Evolutionary conservation across 1,140 invertebrate species (phyloP).

Genomic region (Myzus persicae): DNA sequence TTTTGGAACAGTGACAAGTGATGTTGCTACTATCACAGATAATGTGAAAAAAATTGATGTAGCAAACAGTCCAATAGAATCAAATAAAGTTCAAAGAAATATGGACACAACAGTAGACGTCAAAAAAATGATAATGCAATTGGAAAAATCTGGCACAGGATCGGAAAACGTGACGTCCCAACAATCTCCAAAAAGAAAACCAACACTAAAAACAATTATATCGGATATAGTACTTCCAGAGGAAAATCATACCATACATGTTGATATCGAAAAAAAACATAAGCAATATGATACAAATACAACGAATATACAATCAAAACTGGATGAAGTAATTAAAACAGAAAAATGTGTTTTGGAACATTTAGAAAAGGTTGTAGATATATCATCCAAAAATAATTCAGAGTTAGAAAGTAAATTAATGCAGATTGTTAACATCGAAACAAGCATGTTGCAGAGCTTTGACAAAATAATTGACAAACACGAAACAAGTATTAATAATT

Average conservation of each 20-base stretch:
- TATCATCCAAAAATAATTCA: constrained; percentile 65
- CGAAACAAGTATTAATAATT: not conserved
- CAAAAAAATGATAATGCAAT: constrained; percentile 20
- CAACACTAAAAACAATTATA: not conserved
- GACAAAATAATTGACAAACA: constrained; percentile 57
- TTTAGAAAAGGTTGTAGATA: constrained; percentile 61
- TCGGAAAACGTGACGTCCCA: not conserved
- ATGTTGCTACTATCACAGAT: constrained; percentile 67
- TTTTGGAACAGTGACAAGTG: constrained; percentile 65
- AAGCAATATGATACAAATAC: not conserved
- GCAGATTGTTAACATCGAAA: constrained; percentile 61
- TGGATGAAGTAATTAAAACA: constrained; percentile 61
- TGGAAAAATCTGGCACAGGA: not conserved
- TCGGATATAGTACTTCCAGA: not conserved
- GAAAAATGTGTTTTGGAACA: constrained; percentile 62
- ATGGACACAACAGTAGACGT: not conserved
- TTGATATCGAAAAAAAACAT: not conserved
- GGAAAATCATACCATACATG: not conserved
- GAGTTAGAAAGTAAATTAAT: constrained; percentile 60
- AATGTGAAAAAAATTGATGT: constrained; percentile 66
- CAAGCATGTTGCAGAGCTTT: constrained; percentile 61
- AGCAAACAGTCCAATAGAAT: constrained; percentile 64
- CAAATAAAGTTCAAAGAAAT: not conserved
- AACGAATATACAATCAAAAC: constrained; percentile 58
- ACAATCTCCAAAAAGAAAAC: not conserved